A percentile compares a stretch with the other conserved stretches of the same genome.
Conservation (phyloP, 2,797 vertebrate species). For the Corythornis leucogaster region DNA sequence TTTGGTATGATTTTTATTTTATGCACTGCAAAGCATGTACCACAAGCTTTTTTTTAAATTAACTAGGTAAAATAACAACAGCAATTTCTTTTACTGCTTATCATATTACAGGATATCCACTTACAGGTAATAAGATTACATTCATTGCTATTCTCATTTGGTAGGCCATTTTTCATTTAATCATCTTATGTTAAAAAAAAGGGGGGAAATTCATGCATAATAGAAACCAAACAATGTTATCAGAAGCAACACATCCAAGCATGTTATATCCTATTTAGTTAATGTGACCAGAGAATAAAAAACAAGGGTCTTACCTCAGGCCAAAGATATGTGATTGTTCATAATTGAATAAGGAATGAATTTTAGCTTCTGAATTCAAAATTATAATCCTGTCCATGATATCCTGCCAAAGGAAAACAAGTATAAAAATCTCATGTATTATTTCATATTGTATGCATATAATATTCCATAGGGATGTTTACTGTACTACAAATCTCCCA, state of each 20-base stretch:
- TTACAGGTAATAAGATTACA: constrained; percentile 6
- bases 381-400: constrained; percentile 93
- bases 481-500: neutral
- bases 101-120: neutral
- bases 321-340: constrained; percentile 96
- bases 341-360: constrained; percentile 93
- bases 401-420: constrained; percentile 82
- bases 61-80: neutral
- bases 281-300: constrained; percentile 24
- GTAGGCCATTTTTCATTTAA: constrained; percentile 14
- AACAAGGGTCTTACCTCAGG: constrained; percentile 86
- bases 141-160: neutral
- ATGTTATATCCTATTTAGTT: neutral
- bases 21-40: neutral
- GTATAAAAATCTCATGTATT: neutral
- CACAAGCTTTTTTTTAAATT: neutral
- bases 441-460: neutral
- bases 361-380: constrained; percentile 93
- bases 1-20: neutral
- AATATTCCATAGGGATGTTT: neutral
- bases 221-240: constrained; percentile 10
- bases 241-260: constrained; percentile 1
- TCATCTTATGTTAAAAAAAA: neutral
- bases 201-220: neutral
- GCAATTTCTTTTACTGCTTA: neutral